These are phyloP conservation scores for Adineta ricciae DNA, from an alignment of 2,888 invertebrate genomes.

Conservation along the genomic window DNA sequence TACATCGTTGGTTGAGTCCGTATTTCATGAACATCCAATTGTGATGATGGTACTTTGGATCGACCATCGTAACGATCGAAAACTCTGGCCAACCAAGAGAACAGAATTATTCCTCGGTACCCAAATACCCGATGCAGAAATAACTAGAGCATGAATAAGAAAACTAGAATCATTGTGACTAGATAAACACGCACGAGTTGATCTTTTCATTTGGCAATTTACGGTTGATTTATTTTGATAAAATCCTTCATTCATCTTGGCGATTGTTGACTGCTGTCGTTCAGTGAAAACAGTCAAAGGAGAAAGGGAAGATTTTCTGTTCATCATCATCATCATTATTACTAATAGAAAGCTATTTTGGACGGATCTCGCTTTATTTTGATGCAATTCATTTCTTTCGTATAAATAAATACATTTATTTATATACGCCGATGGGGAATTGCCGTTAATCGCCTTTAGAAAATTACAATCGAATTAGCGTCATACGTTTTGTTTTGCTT, in stretches of 20 bases:
- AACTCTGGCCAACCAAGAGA: conserved; percentile 88
- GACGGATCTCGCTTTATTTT: background rate
- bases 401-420: background rate
- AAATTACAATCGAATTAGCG: background rate
- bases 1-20: conserved; percentile 62
- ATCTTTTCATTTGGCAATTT: background rate
- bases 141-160: conserved; percentile 48
- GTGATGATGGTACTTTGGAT: conserved; percentile 34
- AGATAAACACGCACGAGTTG: background rate
- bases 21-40: conserved; percentile 35
- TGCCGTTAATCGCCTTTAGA: background rate
- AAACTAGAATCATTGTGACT: background rate
- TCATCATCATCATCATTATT: background rate
- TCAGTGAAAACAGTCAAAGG: background rate
- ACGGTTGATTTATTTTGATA: background rate
- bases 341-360: background rate
- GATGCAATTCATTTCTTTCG: background rate
- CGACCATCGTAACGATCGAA: conserved; percentile 71
- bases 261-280: background rate
- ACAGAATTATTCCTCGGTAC: conserved; percentile 86
- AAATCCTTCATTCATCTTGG: background rate
- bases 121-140: conserved; percentile 93
- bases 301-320: background rate
- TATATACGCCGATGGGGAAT: background rate
- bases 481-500: background rate